Percentiles rank a stretch among this genome's conserved stretches.
phyloP scores from a whole-genome alignment of 2,797 vertebrate species.

The Fistularia commersonii region DNA sequence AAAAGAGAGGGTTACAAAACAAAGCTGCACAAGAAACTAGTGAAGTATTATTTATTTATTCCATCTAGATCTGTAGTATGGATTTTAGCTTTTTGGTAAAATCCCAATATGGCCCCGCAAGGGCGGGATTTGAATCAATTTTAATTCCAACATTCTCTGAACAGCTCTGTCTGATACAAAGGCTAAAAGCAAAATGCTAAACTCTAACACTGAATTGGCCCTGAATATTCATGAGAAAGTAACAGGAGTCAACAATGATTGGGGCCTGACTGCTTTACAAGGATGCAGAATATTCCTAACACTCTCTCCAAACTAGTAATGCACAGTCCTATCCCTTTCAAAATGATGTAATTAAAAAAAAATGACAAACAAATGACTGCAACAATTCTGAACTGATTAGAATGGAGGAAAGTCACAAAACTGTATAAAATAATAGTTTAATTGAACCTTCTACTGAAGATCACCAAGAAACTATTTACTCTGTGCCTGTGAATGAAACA shows the following conservation, averaged over 20 bases:
- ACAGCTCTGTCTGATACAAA: constrained; percentile 17
- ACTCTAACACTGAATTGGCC: constrained; percentile 10
- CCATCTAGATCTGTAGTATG: constrained; percentile 13
- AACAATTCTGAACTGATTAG: too few relatives aligned
- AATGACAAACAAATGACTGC: too few relatives aligned
- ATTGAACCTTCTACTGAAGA: neutral
- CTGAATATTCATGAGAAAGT: constrained; percentile 19
- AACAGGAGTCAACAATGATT: too few relatives aligned
- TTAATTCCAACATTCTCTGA: constrained; percentile 50
- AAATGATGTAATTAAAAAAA: too few relatives aligned
- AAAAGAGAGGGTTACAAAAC: constrained; percentile 33
- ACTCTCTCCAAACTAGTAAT: too few relatives aligned
- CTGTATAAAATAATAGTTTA: neutral
- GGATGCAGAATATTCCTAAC: too few relatives aligned
- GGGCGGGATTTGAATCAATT: constrained; percentile 5
- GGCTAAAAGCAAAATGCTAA: constrained; percentile 1
- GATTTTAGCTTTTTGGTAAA: constrained; percentile 42
- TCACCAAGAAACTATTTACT: constrained; percentile 14
- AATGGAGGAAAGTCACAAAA: too few relatives aligned
- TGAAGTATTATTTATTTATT: constrained; percentile 30
- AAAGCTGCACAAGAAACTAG: constrained; percentile 36
- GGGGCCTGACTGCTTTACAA: too few relatives aligned
- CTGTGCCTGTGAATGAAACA: constrained; percentile 16
- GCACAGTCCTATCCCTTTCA: too few relatives aligned
- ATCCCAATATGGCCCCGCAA: constrained; percentile 10